These are phyloP conservation scores for Oophaga sylvatica DNA, from an alignment of 2,797 vertebrate genomes.

Conservation along the genomic window DNA sequence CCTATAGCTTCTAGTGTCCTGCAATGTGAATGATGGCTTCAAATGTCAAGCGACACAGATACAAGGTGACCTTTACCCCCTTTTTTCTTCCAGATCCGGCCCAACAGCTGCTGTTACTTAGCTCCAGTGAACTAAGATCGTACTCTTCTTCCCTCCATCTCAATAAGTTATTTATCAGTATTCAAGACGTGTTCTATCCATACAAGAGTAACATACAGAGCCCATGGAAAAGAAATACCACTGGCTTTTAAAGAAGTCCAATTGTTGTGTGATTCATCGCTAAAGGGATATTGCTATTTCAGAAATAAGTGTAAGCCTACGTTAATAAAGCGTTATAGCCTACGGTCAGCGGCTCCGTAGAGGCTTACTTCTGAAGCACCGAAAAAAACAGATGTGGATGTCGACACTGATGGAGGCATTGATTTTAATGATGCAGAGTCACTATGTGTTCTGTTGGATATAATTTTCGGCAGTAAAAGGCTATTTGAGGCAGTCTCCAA, in stretches of 20 bases:
- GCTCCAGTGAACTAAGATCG: conserved; percentile 25
- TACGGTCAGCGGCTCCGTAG: no score
- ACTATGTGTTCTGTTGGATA: no score
- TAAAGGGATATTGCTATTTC: background rate
- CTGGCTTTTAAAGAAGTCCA: background rate
- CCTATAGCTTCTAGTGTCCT: background rate
- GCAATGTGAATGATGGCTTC: conserved; percentile 2
- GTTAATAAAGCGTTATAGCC: no score
- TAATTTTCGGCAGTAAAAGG: no score
- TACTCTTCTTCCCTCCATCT: background rate
- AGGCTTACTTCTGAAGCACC: no score
- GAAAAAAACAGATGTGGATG: no score
- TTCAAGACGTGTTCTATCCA: conserved; percentile 21
- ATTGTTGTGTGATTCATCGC: background rate
- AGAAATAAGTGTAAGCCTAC: no score
- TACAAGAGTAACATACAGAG: background rate
- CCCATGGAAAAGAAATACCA: background rate
- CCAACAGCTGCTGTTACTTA: conserved; percentile 31
- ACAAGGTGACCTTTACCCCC: background rate
- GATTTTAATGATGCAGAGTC: no score
- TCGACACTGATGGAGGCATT: no score
- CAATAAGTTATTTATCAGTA: background rate
- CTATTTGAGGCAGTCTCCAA: no score
- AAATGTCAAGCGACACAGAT: background rate
- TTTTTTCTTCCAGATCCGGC: background rate